Evolutionary conservation across 2,888 invertebrate species (phyloP), one percentile per base, ranked within the genome.

Genomic region (Eumacrocentrus americanus): DNA sequence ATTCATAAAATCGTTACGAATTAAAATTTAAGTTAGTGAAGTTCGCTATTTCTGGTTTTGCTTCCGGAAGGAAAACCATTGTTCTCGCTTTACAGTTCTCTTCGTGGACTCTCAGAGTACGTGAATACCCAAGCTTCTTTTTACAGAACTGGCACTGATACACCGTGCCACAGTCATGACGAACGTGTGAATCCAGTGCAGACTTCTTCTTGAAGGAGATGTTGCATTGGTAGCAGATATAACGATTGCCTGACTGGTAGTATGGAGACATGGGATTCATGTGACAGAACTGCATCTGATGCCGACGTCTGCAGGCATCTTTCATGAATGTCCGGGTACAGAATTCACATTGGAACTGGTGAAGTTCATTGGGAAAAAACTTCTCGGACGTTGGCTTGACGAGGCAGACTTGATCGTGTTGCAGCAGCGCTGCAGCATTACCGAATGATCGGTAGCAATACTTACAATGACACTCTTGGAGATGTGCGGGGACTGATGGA

Each of bases 371-470:
- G n/a, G 12, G 20, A 22, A 14, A 25, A 22, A 46, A 23, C 12
- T 22, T 23, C 14, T 11, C 3, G 2, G 22, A 46, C n/a, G 20
- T 22, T 2, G 46, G 46, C 20, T 46, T 46, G 11, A 22, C 23
- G 23, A 22, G n/a, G 23, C 46, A 46, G 22, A 22, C 23, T 23
- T 11, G n/a, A 4, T 46, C 46, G 22, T 46, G 46, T n/a, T 46
- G 22, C 2, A 22, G 12, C 12, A 23, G 5, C 7, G 12, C 6
- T 46, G n/a, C 16, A 2, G 22, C 3, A 23, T 3, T 23, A 12
- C 23, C 46, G 6, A 46, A 50, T 34, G 20, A 20, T 9, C 57
- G 57, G 29, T 16, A 22, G 42, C 57, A 58, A 42, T 23, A 42
- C 12, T 29, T 29, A 20, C 57, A 58, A n/a, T 50, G 57, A 29